Conservation (phyloP, 1,140 invertebrate species). For the Drosophila arizonae region DNA sequence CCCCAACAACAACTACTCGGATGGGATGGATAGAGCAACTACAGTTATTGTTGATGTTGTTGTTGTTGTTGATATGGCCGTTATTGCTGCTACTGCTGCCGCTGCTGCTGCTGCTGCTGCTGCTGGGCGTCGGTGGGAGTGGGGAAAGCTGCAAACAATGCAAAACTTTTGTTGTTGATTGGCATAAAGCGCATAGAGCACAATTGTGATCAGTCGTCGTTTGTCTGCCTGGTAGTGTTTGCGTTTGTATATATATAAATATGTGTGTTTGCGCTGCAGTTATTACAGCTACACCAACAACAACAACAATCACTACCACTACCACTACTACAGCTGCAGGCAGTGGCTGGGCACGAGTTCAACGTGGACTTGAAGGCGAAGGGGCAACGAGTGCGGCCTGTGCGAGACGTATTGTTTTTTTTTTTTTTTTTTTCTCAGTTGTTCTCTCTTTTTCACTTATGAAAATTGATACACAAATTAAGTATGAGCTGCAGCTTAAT, state of each 20-base stretch:
- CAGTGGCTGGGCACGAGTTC: slow-evolving; percentile 50
- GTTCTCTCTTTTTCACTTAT: slow-evolving; percentile 31
- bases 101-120: slow-evolving; percentile 6
- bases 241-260: not conserved
- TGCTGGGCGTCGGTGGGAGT: slow-evolving; percentile 43
- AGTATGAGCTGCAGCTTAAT: slow-evolving; percentile 47
- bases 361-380: slow-evolving; percentile 18
- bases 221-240: slow-evolving; percentile 6
- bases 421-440: slow-evolving; percentile 8
- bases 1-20: slow-evolving; percentile 37
- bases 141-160: slow-evolving; percentile 48
- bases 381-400: slow-evolving; percentile 5
- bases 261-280: slow-evolving; percentile 27
- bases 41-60: slow-evolving; percentile 18
- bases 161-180: slow-evolving; percentile 59
- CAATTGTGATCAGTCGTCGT: slow-evolving; percentile 33
- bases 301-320: slow-evolving; percentile 33
- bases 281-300: slow-evolving; percentile 7
- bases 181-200: slow-evolving; percentile 40
- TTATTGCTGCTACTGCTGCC: not conserved
- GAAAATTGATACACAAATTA: slow-evolving; percentile 58
- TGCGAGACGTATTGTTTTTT: slow-evolving; percentile 13
- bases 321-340: slow-evolving; percentile 41
- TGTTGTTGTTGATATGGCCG: slow-evolving; percentile 12
- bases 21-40: slow-evolving; percentile 34